Evolutionary conservation across 2,888 invertebrate species (phyloP), one percentile per base, ranked within the genome.

Genomic region (Lingula anatina): DNA sequence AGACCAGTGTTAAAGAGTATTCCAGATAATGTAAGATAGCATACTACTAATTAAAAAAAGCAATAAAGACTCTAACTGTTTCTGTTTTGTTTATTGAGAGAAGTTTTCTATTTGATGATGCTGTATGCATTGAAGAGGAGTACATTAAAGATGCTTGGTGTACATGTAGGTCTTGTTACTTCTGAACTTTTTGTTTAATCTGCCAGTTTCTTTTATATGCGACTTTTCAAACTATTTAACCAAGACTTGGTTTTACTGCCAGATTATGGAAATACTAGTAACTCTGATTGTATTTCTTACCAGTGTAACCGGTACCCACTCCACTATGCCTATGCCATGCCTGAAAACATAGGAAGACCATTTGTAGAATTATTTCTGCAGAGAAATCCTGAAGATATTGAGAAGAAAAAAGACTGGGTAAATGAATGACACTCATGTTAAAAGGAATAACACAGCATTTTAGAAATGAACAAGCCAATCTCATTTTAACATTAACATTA

Each of bases 281-380:
- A 40, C 4, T 15, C 18, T 46, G 5, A 23, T 25, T 23, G 41
- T 44, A 35, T 26, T 38, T 41, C 26, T 27, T 61, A 60, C 5
- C 60, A 71, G 71, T 62, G 59, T 48, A 69, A 68, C 51, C 54
- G 68, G 9, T 70, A 65, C 47, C 68, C 71, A 4, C 59, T 70
- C 9, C 70, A 71, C 56, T 71, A 69, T 56, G 70, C 71, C 3
- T 71, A 62, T 53, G 59, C 64, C 7, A 47, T 71, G 27, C 68
- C 69, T 5, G 61, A 57, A 27, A 53, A 55, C 1, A 56, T 58
- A 24, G 57, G 55, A 5, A 43, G 44, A 15, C 45, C 44, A 20
- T 62, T 66, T 39, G 49, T 60, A 9, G 46, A 50, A 31, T 46
- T 65, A 23, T 48, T 68, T 21, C 50, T 63, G 37, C 62, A 62